Base-by-base conservation (phyloP, 2,797 vertebrate genomes). In the Parauchenoglanis punctatus region DNA sequence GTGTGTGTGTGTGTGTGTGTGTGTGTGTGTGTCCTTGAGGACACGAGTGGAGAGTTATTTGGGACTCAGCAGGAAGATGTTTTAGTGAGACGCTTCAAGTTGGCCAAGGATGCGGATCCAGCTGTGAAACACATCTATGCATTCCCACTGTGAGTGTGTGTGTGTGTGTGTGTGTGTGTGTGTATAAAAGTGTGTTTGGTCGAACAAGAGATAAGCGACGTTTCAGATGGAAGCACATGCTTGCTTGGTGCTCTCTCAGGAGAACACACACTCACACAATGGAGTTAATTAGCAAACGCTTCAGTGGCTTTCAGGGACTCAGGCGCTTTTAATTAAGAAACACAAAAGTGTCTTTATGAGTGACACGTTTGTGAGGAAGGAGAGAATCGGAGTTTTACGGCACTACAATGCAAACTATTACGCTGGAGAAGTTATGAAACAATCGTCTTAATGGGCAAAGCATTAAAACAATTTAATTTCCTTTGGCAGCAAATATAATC, bases 281-380 rank as follows among this genome's bases (percentile, higher is more conserved):
- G 92, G 90, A 91, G 93, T 95, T 95, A 95, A 96, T 96, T 95
- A 95, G 93, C 87, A 84, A 92, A 93, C 89, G 92, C 92, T 96
- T 94, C 94, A 93, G 95, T 94, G 93, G 93, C 94, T 95, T 95
- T 95, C 94, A 93, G 93, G 93, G 94, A 94, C 92, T 95, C 89
- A 84, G 92, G 92, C 93, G 92, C 54, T 91, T 93, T 94, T 95
- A 95, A 96, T 96, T 95, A 95, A 95, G 92, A 91, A 94, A 94
- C 92, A 93, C 92, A 92, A 91, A 93, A 92, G 93, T 92, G 92
- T 90, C 91, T 95, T 93, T 93, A 89, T 92, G 87, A 91, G 89
- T 87, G 89, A 92, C 91, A 93, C 63, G 87, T 77, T 65, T 35
- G 87, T 89, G 91, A 94, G 92, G 90, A 91, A 89, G 84, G 88